Evolutionary conservation across 2,113 vertebrate species (phyloP).

Genomic region (Rhinopomastus cyanomelas): DNA sequence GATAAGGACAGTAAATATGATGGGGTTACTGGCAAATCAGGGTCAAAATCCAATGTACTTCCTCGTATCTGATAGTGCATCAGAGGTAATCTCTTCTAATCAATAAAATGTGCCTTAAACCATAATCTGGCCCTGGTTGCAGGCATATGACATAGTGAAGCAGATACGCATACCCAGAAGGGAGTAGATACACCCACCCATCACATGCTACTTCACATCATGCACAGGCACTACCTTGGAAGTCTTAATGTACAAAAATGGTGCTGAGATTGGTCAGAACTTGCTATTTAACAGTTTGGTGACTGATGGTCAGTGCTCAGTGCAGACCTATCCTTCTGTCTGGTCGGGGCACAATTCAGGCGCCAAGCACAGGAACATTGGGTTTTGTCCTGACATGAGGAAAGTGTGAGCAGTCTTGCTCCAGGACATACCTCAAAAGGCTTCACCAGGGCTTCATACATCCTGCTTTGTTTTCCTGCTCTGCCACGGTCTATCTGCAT

Average conservation of each 20-base stretch:
- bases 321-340: not conserved
- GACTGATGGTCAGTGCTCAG: not conserved
- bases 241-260: not conserved
- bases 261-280: not conserved
- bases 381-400: not conserved
- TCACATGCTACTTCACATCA: not conserved
- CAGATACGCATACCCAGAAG: fast-evolving
- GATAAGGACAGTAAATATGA: not conserved
- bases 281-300: not conserved
- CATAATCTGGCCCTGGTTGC: not conserved
- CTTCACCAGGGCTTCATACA: not conserved
- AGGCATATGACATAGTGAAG: not conserved
- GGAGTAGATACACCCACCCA: not conserved
- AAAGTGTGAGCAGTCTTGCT: not conserved
- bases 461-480: conserved; percentile 1
- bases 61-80: not conserved
- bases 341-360: not conserved
- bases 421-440: not conserved
- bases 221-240: not conserved
- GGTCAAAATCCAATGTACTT: not conserved
- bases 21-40: not conserved
- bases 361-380: not conserved
- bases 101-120: not conserved
- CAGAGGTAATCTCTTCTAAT: not conserved
- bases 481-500: not conserved